Evolutionary conservation across 2,888 invertebrate genomes (phyloP).

Genomic region (Meta bourneti): DNA sequence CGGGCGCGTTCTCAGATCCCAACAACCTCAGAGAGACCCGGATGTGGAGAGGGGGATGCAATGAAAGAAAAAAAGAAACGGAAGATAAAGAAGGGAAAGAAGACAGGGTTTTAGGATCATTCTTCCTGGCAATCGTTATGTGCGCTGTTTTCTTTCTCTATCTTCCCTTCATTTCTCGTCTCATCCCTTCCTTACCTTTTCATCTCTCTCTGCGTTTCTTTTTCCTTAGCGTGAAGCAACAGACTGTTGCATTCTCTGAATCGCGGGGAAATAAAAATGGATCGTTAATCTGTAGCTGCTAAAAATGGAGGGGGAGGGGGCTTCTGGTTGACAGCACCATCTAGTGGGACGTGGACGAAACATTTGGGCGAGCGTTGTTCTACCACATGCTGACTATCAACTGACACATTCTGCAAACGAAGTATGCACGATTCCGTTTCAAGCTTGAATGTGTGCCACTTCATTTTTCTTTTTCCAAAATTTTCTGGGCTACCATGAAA

Average conservation of each 20-base stretch:
- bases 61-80: conserved; percentile 3
- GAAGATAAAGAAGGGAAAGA: conserved; percentile 26
- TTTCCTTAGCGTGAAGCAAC: conserved; percentile 53
- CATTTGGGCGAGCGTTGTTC: neutral
- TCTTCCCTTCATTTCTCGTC: neutral
- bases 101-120: conserved; percentile 55
- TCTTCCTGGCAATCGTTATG: conserved; percentile 59
- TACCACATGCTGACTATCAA: too few relatives aligned
- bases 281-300: conserved; percentile 73
- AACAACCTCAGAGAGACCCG: too few relatives aligned
- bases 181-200: neutral
- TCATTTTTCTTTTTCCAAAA: too few relatives aligned
- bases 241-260: conserved; percentile 68
- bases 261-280: conserved; percentile 60
- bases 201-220: neutral
- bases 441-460: too few relatives aligned
- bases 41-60: too few relatives aligned
- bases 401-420: too few relatives aligned
- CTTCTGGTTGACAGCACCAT: conserved; percentile 53
- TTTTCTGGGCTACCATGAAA: too few relatives aligned
- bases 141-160: neutral
- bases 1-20: neutral
- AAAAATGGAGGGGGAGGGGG: conserved; percentile 8
- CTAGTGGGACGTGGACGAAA: neutral
- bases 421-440: too few relatives aligned